Evolutionary conservation across 2,113 vertebrate genomes (phyloP), one percentile per base, ranked within the genome.

Genomic region (Desmodus rotundus): DNA sequence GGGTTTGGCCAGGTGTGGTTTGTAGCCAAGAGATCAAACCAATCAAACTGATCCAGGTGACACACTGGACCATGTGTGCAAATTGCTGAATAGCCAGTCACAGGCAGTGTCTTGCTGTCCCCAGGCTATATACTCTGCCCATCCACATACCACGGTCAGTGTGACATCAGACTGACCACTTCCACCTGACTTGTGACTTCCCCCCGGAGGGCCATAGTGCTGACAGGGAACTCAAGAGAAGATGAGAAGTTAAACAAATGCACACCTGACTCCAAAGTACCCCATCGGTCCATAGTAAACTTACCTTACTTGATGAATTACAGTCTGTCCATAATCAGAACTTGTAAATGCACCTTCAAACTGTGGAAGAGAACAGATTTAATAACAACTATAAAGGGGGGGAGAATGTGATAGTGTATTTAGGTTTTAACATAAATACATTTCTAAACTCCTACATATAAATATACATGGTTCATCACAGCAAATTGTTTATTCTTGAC

Each of bases 261-360:
- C 3, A 84, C 16, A 20, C 9, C 26, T 12, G 5, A n/a, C 41
- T 86, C 52, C 52, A 47, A 85, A 78, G n/a, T 22, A 73, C 11
- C 43, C n/a, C 24, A 6, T 9, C 0, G 0, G 87, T 12, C 47
- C 50, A 15, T 1, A 50, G n/a, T 13, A 73, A 63, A 98, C 98
- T 98, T 97, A 98, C 98, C 36, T 31, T n/a, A 98, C 61, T 61
- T 41, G 0, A 43, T 4, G 0, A 0, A 99, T 98, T 72, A 97
- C 2, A 1, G 98, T 98, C 87, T 97, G 20, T 4, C 0, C 0
- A 22, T 56, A 98, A 11, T 0, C 17, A 0, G 0, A 0, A 0
- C 0, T 0, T 0, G 0, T 0, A 1, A 98, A 76, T 65, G 0
- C 3, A 0, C 0, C 0, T 0, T 0, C 0, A 88, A 98, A 98